phyloP scores from a whole-genome alignment of 2,113 vertebrate genomes.

The Nettapus auritus region DNA sequence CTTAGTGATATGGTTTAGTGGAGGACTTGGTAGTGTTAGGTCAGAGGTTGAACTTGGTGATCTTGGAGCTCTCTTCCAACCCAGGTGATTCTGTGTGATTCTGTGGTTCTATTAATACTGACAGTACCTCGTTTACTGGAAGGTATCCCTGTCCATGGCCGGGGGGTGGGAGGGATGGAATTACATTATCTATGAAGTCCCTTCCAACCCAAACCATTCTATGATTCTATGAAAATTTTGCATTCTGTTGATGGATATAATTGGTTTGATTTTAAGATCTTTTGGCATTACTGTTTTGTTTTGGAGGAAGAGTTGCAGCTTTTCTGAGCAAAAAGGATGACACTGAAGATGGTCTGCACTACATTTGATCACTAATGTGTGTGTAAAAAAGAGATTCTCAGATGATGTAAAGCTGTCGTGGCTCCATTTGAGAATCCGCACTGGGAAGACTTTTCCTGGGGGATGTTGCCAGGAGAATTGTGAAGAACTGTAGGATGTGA shows the following conservation, averaged over 20 bases:
- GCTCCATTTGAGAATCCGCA: background rate
- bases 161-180: too few relatives aligned
- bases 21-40: too few relatives aligned
- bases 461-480: slow-evolving; percentile 15
- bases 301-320: background rate
- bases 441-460: background rate
- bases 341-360: background rate
- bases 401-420: background rate
- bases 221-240: background rate
- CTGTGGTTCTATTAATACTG: background rate
- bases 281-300: background rate
- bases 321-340: background rate
- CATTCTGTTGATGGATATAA: background rate
- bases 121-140: too few relatives aligned
- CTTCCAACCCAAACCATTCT: too few relatives aligned
- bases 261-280: background rate
- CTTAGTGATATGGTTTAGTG: too few relatives aligned
- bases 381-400: background rate
- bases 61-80: too few relatives aligned
- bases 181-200: too few relatives aligned
- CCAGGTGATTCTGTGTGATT: too few relatives aligned
- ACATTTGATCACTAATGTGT: background rate
- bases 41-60: too few relatives aligned
- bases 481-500: background rate
- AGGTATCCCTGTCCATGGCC: too few relatives aligned